Conservation (phyloP, 2,113 vertebrate species). For the Silurus asotus region DNA sequence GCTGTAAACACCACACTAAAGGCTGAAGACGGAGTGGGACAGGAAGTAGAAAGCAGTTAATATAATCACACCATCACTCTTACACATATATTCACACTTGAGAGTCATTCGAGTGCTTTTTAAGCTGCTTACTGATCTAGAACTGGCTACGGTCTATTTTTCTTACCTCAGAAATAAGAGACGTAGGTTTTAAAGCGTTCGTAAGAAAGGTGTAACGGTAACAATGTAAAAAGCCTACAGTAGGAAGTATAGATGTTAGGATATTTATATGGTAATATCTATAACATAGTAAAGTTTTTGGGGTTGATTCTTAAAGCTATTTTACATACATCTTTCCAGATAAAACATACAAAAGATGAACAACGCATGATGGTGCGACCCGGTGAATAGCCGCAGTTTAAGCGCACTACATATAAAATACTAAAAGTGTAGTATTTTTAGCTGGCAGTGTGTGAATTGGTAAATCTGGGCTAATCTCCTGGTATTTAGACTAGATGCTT, state of each 20-base stretch:
- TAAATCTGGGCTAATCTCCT: background rate
- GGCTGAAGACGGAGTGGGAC: background rate
- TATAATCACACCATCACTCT: constrained; percentile 28
- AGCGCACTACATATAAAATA: too few species aligned
- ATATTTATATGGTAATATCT: background rate
- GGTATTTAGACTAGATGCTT: background rate
- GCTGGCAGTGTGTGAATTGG: too few species aligned
- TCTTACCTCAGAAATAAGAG: too few species aligned
- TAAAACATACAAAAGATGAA: too few species aligned
- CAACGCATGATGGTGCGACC: background rate
- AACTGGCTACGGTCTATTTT: background rate
- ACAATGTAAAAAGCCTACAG: background rate
- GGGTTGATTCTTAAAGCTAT: background rate
- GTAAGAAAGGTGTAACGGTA: background rate
- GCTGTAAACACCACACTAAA: constrained; percentile 18
- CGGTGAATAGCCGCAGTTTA: background rate
- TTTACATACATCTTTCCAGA: background rate
- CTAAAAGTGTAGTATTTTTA: background rate
- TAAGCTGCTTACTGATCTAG: background rate
- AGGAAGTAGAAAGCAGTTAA: constrained; percentile 19
- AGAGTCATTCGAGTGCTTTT: background rate
- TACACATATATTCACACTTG: constrained; percentile 11
- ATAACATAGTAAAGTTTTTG: background rate
- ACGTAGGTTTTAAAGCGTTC: background rate
- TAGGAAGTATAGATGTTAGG: too few species aligned